Evolutionary conservation across 2,888 invertebrate species (phyloP).

Genomic region (Dascillus cervinus): DNA sequence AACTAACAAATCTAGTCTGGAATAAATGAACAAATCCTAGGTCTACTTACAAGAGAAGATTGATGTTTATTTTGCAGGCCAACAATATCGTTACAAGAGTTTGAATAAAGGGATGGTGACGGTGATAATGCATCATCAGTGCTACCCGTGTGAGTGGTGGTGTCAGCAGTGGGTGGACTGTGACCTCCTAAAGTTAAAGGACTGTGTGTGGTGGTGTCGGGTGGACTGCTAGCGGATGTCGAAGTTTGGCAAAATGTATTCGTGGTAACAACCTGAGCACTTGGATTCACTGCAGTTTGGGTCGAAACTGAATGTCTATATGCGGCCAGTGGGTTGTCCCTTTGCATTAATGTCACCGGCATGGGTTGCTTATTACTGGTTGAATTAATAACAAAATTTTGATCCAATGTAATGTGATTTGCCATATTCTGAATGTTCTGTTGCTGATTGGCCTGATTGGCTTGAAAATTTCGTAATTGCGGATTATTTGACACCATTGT

Average conservation of each 20-base stretch:
- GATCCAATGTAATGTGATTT: conserved; percentile 51
- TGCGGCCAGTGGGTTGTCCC: conserved; percentile 27
- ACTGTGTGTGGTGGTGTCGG: conserved; percentile 80
- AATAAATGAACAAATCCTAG: too few species aligned
- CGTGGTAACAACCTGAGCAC: conserved; percentile 39
- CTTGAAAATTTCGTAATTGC: conserved; percentile 42
- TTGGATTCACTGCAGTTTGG: conserved; percentile 57
- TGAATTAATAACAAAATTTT: conserved; percentile 46
- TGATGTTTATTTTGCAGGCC: conserved; percentile 33
- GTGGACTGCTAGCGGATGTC: conserved; percentile 56
- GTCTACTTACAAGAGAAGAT: conserved; percentile 36
- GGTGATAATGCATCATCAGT: conserved; percentile 42
- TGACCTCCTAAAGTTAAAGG: conserved; percentile 52
- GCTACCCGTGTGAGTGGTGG: conserved; percentile 40
- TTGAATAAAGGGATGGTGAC: conserved; percentile 39
- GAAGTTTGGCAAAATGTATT: conserved; percentile 43
- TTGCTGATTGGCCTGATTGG: conserved; percentile 32
- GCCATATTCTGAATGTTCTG: conserved; percentile 29
- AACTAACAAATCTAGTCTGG: too few species aligned
- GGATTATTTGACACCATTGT: conserved; percentile 68
- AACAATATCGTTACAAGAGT: conserved; percentile 30
- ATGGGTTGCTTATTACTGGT: conserved; percentile 35
- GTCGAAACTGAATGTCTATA: conserved; percentile 65
- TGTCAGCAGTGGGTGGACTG: conserved; percentile 41
- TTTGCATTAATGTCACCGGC: conserved; percentile 32